Evolutionary conservation across 2,888 invertebrate genomes (phyloP).

Genomic region (Dendrolimus houi): DNA sequence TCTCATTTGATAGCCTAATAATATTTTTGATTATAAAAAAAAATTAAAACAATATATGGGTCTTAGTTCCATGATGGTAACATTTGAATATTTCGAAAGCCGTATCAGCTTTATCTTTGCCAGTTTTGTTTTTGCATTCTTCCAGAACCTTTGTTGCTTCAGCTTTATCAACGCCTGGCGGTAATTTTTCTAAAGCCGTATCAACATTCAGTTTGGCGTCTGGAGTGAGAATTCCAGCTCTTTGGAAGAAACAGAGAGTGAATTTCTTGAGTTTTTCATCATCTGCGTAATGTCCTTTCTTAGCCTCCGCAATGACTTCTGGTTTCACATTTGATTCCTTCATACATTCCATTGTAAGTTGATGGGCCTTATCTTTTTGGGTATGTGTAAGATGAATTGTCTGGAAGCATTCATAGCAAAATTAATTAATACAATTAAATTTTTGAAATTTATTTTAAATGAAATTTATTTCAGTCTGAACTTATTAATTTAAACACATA

Average conservation of each 20-base stretch:
- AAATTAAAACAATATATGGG: slow-evolving; percentile 27
- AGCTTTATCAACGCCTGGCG: slow-evolving; percentile 44
- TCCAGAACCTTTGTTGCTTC: slow-evolving; percentile 50
- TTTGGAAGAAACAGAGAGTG: slow-evolving; percentile 62
- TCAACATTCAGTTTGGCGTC: slow-evolving; percentile 60
- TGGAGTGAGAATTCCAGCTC: slow-evolving; percentile 40
- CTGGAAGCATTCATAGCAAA: slow-evolving; percentile 22
- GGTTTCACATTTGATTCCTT: slow-evolving; percentile 47
- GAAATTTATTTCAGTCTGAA: not conserved
- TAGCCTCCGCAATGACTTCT: slow-evolving; percentile 45
- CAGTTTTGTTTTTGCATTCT: slow-evolving; percentile 50
- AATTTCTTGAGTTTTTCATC: slow-evolving; percentile 61
- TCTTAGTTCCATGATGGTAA: slow-evolving; percentile 48
- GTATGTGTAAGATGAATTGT: slow-evolving; percentile 34
- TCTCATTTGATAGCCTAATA: not conserved
- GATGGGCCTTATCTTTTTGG: slow-evolving; percentile 43
- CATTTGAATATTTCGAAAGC: slow-evolving; percentile 63
- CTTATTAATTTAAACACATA: not conserved
- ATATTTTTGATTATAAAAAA: slow-evolving; percentile 1
- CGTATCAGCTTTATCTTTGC: slow-evolving; percentile 49
- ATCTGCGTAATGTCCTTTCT: slow-evolving; percentile 52
- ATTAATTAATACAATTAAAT: not conserved
- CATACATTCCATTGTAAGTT: slow-evolving; percentile 39
- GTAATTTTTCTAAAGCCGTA: slow-evolving; percentile 49
- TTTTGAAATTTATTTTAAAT: too few relatives aligned